A percentile compares a stretch with the other conserved stretches of the same genome.
phyloP scores from a whole-genome alignment of 2,888 invertebrate species.

The Caradrina clavipalpis region DNA sequence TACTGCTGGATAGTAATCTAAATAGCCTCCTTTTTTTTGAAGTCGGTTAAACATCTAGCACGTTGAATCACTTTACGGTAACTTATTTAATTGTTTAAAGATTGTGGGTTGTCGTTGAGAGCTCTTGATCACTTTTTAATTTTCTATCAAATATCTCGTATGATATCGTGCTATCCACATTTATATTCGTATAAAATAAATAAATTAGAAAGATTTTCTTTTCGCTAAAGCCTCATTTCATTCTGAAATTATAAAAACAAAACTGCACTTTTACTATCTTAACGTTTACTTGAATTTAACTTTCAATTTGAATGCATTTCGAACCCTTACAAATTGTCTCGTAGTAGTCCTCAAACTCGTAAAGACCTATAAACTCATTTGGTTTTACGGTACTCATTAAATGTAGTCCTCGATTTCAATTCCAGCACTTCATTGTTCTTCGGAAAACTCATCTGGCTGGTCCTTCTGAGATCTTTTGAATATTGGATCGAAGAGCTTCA shows the following conservation, averaged over 20 bases:
- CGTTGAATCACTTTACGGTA: no score
- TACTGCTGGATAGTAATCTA: no score
- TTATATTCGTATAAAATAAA: no score
- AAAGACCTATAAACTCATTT: constrained; percentile 52
- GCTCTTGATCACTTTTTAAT: no score
- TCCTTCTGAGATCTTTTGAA: constrained; percentile 21
- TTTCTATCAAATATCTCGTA: no score
- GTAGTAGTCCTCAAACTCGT: constrained; percentile 27
- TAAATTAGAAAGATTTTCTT: background rate
- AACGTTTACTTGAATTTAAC: constrained; percentile 23
- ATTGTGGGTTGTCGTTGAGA: no score
- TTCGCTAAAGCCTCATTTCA: background rate
- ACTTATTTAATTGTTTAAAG: no score
- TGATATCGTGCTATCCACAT: no score
- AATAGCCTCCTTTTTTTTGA: no score
- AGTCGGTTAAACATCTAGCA: no score
- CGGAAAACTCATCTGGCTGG: constrained; percentile 38
- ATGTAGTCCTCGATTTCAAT: constrained; percentile 29
- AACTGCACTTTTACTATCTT: background rate
- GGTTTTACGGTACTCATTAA: constrained; percentile 47
- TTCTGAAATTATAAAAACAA: background rate
- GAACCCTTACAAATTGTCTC: constrained; percentile 43
- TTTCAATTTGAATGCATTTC: constrained; percentile 38
- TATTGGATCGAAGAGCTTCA: constrained; percentile 8
- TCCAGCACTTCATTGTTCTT: constrained; percentile 33